phyloP scores from a whole-genome alignment of 2,888 invertebrate genomes.

The Pammene aurita region DNA sequence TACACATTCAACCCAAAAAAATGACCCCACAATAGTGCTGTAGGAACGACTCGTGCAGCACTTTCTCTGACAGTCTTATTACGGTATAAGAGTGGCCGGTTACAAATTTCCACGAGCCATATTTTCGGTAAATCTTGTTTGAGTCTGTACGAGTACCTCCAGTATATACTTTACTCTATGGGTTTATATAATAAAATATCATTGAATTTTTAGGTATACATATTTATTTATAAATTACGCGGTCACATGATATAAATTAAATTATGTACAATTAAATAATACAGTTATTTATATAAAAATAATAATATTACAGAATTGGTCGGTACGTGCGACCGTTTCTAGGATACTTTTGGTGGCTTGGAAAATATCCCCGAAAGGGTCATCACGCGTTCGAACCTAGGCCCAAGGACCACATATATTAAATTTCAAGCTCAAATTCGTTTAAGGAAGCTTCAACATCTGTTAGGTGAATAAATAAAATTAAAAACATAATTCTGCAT shows the following conservation, averaged over 20 bases:
- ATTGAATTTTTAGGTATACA: conserved; percentile 76
- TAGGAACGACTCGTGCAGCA: too few relatives aligned
- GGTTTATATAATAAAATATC: conserved; percentile 55
- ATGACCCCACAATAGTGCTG: too few relatives aligned
- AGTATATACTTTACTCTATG: too few relatives aligned
- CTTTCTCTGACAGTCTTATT: too few relatives aligned
- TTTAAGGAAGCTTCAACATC: conserved; percentile 67
- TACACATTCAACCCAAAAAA: too few relatives aligned
- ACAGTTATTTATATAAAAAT: conserved; percentile 80
- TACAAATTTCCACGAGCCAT: too few relatives aligned
- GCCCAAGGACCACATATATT: conserved; percentile 68
- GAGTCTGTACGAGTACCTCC: too few relatives aligned
- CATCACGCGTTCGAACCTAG: conserved; percentile 46
- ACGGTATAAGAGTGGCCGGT: too few relatives aligned
- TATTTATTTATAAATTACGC: conserved; percentile 83
- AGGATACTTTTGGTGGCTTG: conserved; percentile 67
- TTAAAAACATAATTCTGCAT: conserved; percentile 61
- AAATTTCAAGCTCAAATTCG: conserved; percentile 70
- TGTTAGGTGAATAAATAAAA: conserved; percentile 69
- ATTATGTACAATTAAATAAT: conserved; percentile 82
- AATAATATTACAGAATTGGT: conserved; percentile 69
- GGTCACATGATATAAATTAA: conserved; percentile 81
- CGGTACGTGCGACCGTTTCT: conserved; percentile 52
- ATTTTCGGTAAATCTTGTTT: too few relatives aligned
- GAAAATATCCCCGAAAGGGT: conserved; percentile 56